These are phyloP conservation scores for Blennius ocellaris DNA, from an alignment of 2,113 vertebrate genomes.

Conservation along the genomic window DNA sequence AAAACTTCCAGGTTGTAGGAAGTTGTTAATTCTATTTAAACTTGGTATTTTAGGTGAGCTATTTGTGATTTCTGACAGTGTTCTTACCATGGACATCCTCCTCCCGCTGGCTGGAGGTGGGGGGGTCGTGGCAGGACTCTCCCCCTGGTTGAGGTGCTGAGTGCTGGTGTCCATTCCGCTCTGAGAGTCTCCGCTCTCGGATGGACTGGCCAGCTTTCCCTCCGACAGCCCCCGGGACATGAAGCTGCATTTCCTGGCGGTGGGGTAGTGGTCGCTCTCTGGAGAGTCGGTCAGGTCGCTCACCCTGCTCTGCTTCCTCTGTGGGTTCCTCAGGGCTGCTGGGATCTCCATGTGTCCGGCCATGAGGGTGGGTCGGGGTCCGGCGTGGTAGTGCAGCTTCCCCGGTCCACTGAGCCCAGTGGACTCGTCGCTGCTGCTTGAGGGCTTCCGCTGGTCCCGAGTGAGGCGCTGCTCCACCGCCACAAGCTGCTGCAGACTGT, in stretches of 20 bases:
- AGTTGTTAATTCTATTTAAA: too few species aligned
- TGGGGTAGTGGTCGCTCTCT: constrained; percentile 81
- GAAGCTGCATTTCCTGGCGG: constrained; percentile 86
- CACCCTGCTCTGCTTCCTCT: constrained; percentile 82
- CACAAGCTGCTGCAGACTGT: constrained; percentile 60
- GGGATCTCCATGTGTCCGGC: constrained; percentile 79
- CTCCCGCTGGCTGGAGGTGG: constrained; percentile 82
- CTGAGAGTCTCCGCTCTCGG: constrained; percentile 79
- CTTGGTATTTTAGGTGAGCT: too few species aligned
- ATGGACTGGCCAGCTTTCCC: constrained; percentile 76
- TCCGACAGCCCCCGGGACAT: constrained; percentile 87
- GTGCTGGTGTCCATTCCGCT: constrained; percentile 78
- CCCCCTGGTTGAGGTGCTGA: constrained; percentile 70
- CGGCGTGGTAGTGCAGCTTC: constrained; percentile 41
- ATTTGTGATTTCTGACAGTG: neutral
- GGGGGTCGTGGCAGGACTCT: constrained; percentile 80
- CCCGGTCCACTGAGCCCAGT: constrained; percentile 59
- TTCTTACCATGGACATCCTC: constrained; percentile 92
- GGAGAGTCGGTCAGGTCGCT: constrained; percentile 83
- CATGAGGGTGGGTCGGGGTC: constrained; percentile 63
- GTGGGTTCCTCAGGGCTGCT: constrained; percentile 61
- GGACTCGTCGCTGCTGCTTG: constrained; percentile 79
- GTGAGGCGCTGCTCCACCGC: constrained; percentile 43
- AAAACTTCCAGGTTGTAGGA: too few species aligned
- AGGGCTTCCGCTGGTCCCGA: constrained; percentile 71